Conservation (phyloP, 2,888 invertebrate genomes). For the Drosophila acutilabella region DNA sequence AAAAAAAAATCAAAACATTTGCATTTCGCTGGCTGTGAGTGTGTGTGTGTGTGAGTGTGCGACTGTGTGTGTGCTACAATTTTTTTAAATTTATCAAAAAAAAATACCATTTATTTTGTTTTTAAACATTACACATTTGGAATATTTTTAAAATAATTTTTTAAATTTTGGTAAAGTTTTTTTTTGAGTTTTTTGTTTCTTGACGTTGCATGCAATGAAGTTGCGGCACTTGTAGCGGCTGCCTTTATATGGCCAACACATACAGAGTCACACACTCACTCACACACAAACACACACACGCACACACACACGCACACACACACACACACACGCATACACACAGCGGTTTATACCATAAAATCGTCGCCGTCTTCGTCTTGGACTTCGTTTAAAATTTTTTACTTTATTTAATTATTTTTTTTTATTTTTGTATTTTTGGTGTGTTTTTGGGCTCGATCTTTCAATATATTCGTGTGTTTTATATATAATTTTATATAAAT, state of each 20-base stretch:
- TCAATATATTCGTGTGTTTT: background rate
- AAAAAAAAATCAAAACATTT: conserved; percentile 22
- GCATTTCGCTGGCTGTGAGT: conserved; percentile 23
- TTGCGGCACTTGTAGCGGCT: conserved; percentile 60
- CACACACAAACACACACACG: conserved; percentile 11
- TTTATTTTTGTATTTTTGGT: conserved; percentile 10
- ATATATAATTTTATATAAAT: conserved; percentile 4
- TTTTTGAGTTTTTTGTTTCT: conserved; percentile 35
- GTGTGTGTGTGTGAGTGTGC: conserved; percentile 4
- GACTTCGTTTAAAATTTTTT: conserved; percentile 2
- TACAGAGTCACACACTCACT: conserved; percentile 22
- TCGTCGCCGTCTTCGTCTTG: conserved; percentile 20
- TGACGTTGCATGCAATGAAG: conserved; percentile 60
- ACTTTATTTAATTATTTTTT: conserved; percentile 8
- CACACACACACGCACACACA: conserved; percentile 1
- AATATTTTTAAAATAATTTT: conserved; percentile 1
- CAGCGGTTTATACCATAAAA: conserved; percentile 42
- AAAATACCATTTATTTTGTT: conserved; percentile 19
- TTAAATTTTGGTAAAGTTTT: conserved; percentile 4
- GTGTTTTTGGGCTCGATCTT: conserved; percentile 18
- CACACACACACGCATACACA: background rate
- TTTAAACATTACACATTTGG: conserved; percentile 18
- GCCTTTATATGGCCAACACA: conserved; percentile 54
- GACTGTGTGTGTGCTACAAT: conserved; percentile 21
- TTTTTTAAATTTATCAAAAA: conserved; percentile 14